Evolutionary conservation across 2,888 invertebrate genomes (phyloP).

Genomic region (Altica lythri): DNA sequence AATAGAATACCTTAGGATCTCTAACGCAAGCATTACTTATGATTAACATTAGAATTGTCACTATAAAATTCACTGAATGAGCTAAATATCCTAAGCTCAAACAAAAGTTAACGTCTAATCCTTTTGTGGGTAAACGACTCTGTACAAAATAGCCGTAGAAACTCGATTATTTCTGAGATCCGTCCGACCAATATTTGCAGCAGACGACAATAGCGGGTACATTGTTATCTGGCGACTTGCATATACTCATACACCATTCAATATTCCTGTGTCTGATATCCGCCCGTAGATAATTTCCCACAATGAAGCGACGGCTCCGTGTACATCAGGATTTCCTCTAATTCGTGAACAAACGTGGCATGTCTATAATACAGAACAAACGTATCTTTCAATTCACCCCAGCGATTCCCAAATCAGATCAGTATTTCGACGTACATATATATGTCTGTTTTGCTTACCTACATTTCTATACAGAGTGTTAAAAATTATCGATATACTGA

Average conservation of each 20-base stretch:
- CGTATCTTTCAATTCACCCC: slow-evolving; percentile 46
- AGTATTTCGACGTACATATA: no score
- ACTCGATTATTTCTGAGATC: slow-evolving; percentile 2
- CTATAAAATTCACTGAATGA: no score
- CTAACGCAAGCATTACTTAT: no score
- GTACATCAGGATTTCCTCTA: slow-evolving; percentile 45
- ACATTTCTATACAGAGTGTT: not conserved
- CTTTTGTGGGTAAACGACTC: not conserved
- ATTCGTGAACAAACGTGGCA: slow-evolving; percentile 44
- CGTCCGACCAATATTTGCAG: slow-evolving; percentile 6
- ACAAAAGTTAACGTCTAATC: not conserved
- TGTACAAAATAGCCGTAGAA: not conserved
- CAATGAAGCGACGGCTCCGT: slow-evolving; percentile 45
- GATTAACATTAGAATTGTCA: no score
- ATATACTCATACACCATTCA: slow-evolving; percentile 35
- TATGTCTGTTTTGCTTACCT: not conserved
- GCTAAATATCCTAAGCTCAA: not conserved
- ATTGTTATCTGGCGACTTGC: slow-evolving; percentile 36
- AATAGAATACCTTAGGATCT: no score
- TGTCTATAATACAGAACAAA: slow-evolving; percentile 44
- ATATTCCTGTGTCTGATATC: slow-evolving; percentile 43
- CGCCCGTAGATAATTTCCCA: slow-evolving; percentile 45
- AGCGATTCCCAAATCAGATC: slow-evolving; percentile 43
- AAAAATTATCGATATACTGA: no score
- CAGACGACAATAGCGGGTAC: slow-evolving; percentile 26